Conservation (phyloP, 1,140 invertebrate genomes). For the Harlomillsia oculata region DNA sequence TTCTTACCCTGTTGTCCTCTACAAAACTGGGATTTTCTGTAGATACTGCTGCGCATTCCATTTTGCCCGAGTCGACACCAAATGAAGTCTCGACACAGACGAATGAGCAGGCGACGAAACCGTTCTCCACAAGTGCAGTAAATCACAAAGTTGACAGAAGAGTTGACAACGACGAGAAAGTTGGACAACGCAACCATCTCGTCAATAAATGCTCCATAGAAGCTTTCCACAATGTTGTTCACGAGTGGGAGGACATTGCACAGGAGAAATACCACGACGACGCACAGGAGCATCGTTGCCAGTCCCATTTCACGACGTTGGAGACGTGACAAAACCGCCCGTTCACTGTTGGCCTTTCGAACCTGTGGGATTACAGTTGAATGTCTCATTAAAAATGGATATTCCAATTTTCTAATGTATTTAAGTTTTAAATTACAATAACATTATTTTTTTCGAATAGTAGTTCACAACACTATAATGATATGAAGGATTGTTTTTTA, state of each 20-base stretch:
- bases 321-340: constrained; percentile 55
- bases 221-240: constrained; percentile 75
- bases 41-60: constrained; percentile 14
- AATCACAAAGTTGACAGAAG: constrained; percentile 54
- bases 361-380: constrained; percentile 49
- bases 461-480: neutral
- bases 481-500: too few relatives aligned
- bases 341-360: constrained; percentile 67
- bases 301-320: constrained; percentile 78
- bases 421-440: too few relatives aligned
- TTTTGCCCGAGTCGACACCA: constrained; percentile 28
- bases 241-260: constrained; percentile 85
- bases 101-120: constrained; percentile 40
- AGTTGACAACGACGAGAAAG: constrained; percentile 52
- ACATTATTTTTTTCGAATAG: neutral
- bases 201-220: constrained; percentile 43
- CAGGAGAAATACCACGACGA: constrained; percentile 88
- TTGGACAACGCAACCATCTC: constrained; percentile 42
- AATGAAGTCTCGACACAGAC: constrained; percentile 30
- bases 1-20: constrained; percentile 31
- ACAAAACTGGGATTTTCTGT: constrained; percentile 33
- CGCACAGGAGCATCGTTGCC: constrained; percentile 85
- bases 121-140: constrained; percentile 55
- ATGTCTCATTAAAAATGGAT: too few relatives aligned
- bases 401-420: too few relatives aligned